Conservation (phyloP, 1,140 invertebrate genomes). For the Helicoverpa armigera region DNA sequence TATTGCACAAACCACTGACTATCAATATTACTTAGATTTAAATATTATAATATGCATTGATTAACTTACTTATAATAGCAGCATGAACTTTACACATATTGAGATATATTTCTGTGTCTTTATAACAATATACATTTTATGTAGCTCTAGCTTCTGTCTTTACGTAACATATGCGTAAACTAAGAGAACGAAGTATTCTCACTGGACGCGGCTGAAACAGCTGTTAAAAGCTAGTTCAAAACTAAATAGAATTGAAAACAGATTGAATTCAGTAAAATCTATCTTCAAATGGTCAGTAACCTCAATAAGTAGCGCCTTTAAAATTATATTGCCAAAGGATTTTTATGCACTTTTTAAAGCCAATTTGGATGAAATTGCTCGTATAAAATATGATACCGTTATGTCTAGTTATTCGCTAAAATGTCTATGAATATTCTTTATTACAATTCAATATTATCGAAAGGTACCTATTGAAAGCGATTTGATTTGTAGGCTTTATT, state of each 20-base stretch:
- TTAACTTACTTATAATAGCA: no score
- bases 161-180: no score
- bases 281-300: neutral
- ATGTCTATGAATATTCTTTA: slow-evolving; percentile 24
- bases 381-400: slow-evolving; percentile 26
- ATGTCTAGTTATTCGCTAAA: slow-evolving; percentile 19
- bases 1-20: slow-evolving; percentile 9
- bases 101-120: no score
- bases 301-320: neutral
- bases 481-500: neutral
- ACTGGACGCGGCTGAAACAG: no score
- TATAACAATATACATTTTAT: no score
- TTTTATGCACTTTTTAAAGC: slow-evolving; percentile 24
- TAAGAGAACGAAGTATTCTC: no score
- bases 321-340: neutral
- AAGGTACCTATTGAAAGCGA: neutral
- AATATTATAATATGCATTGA: no score
- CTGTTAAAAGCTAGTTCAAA: no score
- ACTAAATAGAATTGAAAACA: no score
- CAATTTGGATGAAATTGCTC: slow-evolving; percentile 14
- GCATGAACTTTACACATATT: no score
- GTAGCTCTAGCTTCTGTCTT: no score
- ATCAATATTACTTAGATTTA: no score
- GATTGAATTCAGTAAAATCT: neutral
- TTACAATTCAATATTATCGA: slow-evolving; percentile 10